These are phyloP conservation scores for Enteromius trimaculatus DNA, from an alignment of 2,797 vertebrate genomes.

Conservation along the genomic window DNA sequence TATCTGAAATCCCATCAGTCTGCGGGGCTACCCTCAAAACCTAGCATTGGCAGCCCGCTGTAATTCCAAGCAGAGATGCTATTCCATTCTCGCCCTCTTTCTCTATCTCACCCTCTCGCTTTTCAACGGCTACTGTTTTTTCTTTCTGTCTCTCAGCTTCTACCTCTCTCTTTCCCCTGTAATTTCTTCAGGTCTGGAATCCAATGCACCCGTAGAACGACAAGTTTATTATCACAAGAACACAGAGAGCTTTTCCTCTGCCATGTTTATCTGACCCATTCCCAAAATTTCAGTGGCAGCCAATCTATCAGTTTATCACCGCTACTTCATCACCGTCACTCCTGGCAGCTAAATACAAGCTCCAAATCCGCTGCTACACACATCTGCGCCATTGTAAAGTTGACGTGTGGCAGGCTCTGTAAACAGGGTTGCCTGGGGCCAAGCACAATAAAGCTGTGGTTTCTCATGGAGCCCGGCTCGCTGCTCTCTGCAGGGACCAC, in stretches of 20 bases:
- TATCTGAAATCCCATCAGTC: conserved; percentile 73
- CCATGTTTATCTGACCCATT: conserved; percentile 84
- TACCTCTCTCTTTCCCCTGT: conserved; percentile 35
- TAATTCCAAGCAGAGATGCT: conserved; percentile 53
- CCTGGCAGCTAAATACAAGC: conserved; percentile 86
- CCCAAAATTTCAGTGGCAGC: conserved; percentile 84
- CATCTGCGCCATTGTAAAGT: conserved; percentile 80
- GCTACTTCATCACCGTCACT: conserved; percentile 88
- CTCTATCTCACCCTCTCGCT: conserved; percentile 16
- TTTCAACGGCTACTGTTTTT: conserved; percentile 29
- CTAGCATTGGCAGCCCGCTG: conserved; percentile 65
- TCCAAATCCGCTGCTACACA: conserved; percentile 83
- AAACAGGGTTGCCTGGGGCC: conserved; percentile 77
- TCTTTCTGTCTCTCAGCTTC: conserved; percentile 35
- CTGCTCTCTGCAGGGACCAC: conserved; percentile 50
- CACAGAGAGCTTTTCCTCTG: conserved; percentile 77
- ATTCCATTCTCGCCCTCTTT: conserved; percentile 35
- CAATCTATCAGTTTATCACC: conserved; percentile 88
- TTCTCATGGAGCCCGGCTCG: conserved; percentile 45
- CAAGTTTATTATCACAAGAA: conserved; percentile 83
- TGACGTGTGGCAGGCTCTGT: conserved; percentile 67
- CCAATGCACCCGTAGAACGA: conserved; percentile 70
- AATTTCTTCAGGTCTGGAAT: conserved; percentile 60
- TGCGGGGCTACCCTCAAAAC: conserved; percentile 61
- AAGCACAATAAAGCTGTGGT: conserved; percentile 63